These are phyloP conservation scores for Nyctalus aviator DNA, from an alignment of 2,797 vertebrate species.

Conservation along the genomic window DNA sequence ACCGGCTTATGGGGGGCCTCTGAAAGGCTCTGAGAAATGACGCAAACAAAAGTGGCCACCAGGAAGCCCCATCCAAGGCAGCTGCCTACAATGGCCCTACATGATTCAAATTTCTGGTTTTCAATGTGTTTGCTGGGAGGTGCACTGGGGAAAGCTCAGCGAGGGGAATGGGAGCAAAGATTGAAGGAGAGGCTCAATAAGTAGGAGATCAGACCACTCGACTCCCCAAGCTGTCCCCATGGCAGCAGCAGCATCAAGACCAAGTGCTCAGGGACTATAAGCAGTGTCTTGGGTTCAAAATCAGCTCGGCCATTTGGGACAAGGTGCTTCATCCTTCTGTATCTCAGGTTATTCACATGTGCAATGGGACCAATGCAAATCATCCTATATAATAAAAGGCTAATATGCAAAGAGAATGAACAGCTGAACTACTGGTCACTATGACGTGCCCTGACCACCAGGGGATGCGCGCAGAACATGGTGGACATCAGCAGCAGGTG, in stretches of 20 bases:
- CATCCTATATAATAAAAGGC: background rate
- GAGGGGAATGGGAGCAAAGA: background rate
- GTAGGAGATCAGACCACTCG: background rate
- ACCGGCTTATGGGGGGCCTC: background rate
- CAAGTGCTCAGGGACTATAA: background rate
- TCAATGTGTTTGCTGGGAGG: background rate
- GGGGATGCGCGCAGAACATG: no score
- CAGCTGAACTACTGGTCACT: no score
- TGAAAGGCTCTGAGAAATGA: background rate
- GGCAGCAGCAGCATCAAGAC: background rate
- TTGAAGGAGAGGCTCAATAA: background rate
- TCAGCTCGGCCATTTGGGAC: background rate
- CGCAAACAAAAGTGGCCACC: background rate
- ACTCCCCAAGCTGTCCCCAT: background rate
- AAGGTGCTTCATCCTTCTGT: background rate
- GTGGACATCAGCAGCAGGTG: no score
- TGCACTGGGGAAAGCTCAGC: background rate
- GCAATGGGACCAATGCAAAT: background rate
- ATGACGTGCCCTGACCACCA: no score
- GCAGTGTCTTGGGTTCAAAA: constrained; percentile 12
- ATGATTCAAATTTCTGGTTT: background rate
- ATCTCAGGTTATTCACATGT: background rate
- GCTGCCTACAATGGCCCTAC: background rate
- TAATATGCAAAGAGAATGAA: no score
- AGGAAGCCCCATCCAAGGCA: background rate